Evolutionary conservation across 37 sponge, comb jelly and placozoan genomes (phyloP), one percentile per base, ranked within the genome.

Genomic region (Aphrocallistes beatrix): DNA sequence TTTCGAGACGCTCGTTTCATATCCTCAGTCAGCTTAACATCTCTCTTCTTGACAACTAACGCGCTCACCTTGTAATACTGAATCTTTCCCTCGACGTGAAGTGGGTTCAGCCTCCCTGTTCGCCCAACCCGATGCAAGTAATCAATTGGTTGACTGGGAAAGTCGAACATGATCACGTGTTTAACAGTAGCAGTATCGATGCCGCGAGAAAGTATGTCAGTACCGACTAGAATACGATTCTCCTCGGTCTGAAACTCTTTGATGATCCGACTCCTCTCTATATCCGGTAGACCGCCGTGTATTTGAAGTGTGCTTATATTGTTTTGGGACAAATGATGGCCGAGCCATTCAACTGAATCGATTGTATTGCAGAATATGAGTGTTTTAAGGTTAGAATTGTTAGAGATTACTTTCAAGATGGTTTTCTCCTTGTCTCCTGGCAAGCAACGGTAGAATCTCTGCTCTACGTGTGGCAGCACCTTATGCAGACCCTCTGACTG

Each of bases 351-450:
- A 3, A 60, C 75, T 25, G 75, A 60, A 13, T 25, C 75, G 8
- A 60, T 60, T 60, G 75, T 60, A 30, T 60, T 60, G n/a, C 75
- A 60, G 75, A 60, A 60, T 25, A 60, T 60, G 8, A 60, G 75
- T 60, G 75, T 60, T 60, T 60, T 60, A 3, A 60, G n/a, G 8
- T 30, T 19, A 8, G 21, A 3, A 13, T 60, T 60, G n/a, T 60
- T 60, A 25, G 10, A 25, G 3, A 60, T 21, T 28, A 60, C 21
- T 8, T 60, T 60, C 34, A 60, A 60, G 6, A 60, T 60, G 21
- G 75, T 60, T 6, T 3, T 28, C n/a, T 60, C 75, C 75, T 60
- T 60, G 10, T 60, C 75, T 60, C 75, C 75, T 6, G 75, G 75
- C 75, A 60, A 60, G n/a, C 75, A 60, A 1, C 75, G 8, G 34